Evolutionary conservation across 1,140 invertebrate species (phyloP).

Genomic region (Atta colombica): DNA sequence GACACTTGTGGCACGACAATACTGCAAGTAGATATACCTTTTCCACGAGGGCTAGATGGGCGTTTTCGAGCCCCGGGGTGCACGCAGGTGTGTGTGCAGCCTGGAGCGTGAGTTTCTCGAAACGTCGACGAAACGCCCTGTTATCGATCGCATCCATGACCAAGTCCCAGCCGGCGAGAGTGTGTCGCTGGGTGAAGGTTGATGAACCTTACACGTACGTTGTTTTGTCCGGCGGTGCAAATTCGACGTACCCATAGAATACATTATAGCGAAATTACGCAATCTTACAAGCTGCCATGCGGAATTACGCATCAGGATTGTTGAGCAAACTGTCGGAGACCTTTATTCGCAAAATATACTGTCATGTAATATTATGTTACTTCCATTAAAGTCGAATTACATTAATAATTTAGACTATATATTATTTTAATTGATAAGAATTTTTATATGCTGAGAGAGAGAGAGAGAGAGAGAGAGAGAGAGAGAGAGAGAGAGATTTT

Average conservation of each 20-base stretch:
- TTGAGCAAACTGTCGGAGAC: background rate
- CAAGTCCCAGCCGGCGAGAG: slow-evolving; percentile 35
- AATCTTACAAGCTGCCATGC: background rate
- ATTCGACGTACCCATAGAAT: background rate
- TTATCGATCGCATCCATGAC: slow-evolving; percentile 64
- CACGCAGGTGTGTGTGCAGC: slow-evolving; percentile 2
- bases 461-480: too few relatives aligned
- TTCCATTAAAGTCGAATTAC: background rate
- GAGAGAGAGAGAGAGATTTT: too few relatives aligned
- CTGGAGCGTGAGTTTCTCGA: slow-evolving; percentile 51
- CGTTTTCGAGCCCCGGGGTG: background rate
- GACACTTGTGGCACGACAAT: slow-evolving; percentile 45
- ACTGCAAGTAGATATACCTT: slow-evolving; percentile 1
- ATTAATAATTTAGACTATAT: background rate
- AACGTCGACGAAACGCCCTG: slow-evolving; percentile 52
- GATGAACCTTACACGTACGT: slow-evolving; percentile 31
- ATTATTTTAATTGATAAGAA: background rate
- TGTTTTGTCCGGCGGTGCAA: background rate
- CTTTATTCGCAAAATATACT: background rate
- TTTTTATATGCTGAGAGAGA: too few relatives aligned
- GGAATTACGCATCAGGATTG: background rate
- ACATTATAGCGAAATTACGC: slow-evolving; percentile 13
- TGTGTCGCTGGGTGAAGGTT: slow-evolving; percentile 60
- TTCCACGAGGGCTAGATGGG: background rate
- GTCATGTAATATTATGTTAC: background rate